Conservation (phyloP, 1,140 invertebrate genomes). For the Drosophila bipectinata region DNA sequence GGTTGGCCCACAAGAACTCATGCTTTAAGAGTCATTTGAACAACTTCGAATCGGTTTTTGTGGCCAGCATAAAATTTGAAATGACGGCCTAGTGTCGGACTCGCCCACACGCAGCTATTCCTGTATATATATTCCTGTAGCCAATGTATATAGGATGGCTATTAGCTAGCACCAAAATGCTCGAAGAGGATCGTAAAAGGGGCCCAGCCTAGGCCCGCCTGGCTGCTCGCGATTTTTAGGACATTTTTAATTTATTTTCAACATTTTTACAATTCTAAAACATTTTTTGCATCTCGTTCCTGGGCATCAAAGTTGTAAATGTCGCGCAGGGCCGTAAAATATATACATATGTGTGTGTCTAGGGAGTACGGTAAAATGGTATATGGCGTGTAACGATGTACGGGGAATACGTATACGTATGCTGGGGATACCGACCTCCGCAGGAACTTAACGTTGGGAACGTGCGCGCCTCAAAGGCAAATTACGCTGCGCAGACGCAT, state of each 20-base stretch:
- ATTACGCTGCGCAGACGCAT: slow-evolving; percentile 80
- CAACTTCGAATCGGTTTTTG: slow-evolving; percentile 30
- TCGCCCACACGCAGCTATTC: slow-evolving; percentile 43
- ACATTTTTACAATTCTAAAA: slow-evolving; percentile 77
- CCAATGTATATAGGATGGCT: slow-evolving; percentile 13
- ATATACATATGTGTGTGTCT: slow-evolving; percentile 5
- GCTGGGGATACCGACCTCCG: slow-evolving; percentile 35
- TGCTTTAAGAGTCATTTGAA: slow-evolving; percentile 15
- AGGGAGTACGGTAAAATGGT: slow-evolving; percentile 11
- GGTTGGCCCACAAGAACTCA: slow-evolving; percentile 2
- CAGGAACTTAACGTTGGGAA: slow-evolving; percentile 54
- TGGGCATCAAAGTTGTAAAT: slow-evolving; percentile 83
- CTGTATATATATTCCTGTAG: slow-evolving; percentile 2
- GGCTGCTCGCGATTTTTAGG: slow-evolving; percentile 63
- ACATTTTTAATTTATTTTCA: slow-evolving; percentile 81
- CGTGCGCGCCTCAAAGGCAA: slow-evolving; percentile 77
- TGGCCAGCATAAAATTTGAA: slow-evolving; percentile 39
- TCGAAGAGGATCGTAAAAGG: slow-evolving; percentile 47
- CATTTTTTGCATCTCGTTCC: slow-evolving; percentile 50
- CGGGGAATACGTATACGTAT: slow-evolving; percentile 10
- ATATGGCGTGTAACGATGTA: slow-evolving; percentile 66
- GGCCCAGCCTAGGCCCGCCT: slow-evolving; percentile 22
- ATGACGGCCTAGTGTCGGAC: slow-evolving; percentile 19
- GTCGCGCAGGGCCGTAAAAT: slow-evolving; percentile 76
- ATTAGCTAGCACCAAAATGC: slow-evolving; percentile 67